These are phyloP conservation scores for Syngnathus rostellatus DNA, from an alignment of 2,797 vertebrate genomes.

Conservation along the genomic window DNA sequence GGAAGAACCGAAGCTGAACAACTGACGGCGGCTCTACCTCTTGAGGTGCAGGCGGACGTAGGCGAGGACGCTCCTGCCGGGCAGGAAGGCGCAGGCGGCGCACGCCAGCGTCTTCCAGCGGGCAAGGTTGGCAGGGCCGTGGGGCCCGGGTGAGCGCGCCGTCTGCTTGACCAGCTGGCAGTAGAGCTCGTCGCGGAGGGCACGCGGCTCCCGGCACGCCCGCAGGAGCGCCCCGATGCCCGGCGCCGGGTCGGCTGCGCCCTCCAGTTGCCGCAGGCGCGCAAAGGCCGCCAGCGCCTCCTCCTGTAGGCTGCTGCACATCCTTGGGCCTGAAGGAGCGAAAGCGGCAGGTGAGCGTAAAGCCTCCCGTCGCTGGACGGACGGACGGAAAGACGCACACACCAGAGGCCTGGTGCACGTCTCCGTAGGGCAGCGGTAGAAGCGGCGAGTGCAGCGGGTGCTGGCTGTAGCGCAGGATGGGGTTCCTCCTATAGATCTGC, in stretches of 20 bases:
- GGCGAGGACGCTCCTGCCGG: conserved; percentile 80
- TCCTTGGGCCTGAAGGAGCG: conserved; percentile 68
- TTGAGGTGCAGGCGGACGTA: conserved; percentile 96
- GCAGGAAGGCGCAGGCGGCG: conserved; percentile 86
- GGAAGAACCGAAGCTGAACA: too few relatives aligned
- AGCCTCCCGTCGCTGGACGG: neutral
- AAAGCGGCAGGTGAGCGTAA: neutral
- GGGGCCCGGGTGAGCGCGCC: conserved; percentile 74
- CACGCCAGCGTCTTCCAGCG: conserved; percentile 89
- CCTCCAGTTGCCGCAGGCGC: conserved; percentile 88
- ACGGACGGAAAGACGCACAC: conserved; percentile 59
- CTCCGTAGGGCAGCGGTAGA: conserved; percentile 90
- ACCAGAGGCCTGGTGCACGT: conserved; percentile 72
- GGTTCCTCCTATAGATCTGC: conserved; percentile 96
- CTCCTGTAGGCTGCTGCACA: conserved; percentile 85
- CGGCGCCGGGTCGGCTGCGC: conserved; percentile 77
- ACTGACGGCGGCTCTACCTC: conserved; percentile 45
- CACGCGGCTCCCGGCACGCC: conserved; percentile 84
- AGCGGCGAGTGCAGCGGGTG: conserved; percentile 88
- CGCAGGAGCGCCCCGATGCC: conserved; percentile 89
- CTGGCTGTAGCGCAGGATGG: conserved; percentile 90
- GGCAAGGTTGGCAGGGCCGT: conserved; percentile 74
- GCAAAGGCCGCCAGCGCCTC: conserved; percentile 92
- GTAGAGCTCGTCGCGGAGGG: conserved; percentile 88
- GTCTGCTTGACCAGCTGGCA: conserved; percentile 98